These are phyloP conservation scores for Xerus inauris DNA, from an alignment of 2,113 vertebrate species.

Conservation along the genomic window DNA sequence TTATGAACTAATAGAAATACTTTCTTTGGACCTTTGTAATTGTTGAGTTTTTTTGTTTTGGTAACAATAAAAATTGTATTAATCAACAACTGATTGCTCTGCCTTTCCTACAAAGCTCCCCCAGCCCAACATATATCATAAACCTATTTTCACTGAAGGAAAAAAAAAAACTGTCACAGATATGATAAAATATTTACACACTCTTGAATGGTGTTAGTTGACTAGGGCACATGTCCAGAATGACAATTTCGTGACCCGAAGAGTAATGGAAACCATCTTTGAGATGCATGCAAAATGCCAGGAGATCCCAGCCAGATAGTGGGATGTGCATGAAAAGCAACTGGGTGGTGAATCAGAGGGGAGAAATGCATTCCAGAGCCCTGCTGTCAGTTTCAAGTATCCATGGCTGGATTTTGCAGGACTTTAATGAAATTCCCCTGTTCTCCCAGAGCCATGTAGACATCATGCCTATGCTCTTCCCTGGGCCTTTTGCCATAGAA, in stretches of 20 bases:
- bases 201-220: constrained; percentile 26
- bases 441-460: neutral
- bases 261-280: constrained; percentile 63
- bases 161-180: neutral
- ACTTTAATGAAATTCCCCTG: neutral
- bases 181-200: constrained; percentile 53
- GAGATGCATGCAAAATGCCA: constrained; percentile 20
- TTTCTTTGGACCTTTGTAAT: neutral
- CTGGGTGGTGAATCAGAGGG: constrained; percentile 47
- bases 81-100: constrained; percentile 20
- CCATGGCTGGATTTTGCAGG: neutral
- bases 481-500: neutral
- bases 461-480: neutral
- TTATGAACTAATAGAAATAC: constrained; percentile 5
- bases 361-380: constrained; percentile 49
- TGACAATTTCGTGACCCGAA: constrained; percentile 57
- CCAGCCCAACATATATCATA: neutral
- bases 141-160: constrained; percentile 9
- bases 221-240: constrained; percentile 42
- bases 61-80: neutral
- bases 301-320: constrained; percentile 48
- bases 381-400: constrained; percentile 41
- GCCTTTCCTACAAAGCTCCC: neutral
- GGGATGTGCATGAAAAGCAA: constrained; percentile 56
- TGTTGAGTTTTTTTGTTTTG: constrained; percentile 3